Percentiles rank a stretch among this genome's conserved stretches.
Conservation (phyloP, 37 sponge, comb jelly and placozoan genomes). For the Aphrocallistes beatrix region DNA sequence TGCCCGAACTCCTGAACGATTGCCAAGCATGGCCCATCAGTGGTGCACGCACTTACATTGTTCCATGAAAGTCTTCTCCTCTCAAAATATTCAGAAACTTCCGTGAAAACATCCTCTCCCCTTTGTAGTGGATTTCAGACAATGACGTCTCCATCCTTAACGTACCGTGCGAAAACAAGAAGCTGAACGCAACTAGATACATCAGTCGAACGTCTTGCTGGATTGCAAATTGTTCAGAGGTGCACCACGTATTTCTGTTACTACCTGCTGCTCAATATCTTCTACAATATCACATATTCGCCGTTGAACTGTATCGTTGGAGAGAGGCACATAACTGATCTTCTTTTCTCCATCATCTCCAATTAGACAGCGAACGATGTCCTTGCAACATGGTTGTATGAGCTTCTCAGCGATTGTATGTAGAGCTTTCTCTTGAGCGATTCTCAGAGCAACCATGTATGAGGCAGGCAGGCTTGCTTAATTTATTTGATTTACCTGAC, state of each 20-base stretch:
- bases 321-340: conserved; percentile 15
- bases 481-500: conserved; percentile 16
- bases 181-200: conserved; percentile 17
- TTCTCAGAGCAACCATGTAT: conserved; percentile 20
- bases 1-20: conserved; percentile 8
- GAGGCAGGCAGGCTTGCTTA: conserved; percentile 10
- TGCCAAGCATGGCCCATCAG: conserved; percentile 21
- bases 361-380: conserved; percentile 15
- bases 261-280: conserved; percentile 19
- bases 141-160: conserved; percentile 17
- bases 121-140: conserved; percentile 14
- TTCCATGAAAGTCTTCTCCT: conserved; percentile 13
- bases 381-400: conserved; percentile 19
- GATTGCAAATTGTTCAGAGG: conserved; percentile 20
- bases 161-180: conserved; percentile 17
- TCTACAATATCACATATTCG: conserved; percentile 19
- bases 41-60: conserved; percentile 19
- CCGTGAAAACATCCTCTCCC: conserved; percentile 19
- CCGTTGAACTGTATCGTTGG: conserved; percentile 17
- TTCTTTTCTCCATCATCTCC: conserved; percentile 17
- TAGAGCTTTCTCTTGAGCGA: conserved; percentile 19
- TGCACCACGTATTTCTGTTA: conserved; percentile 19
- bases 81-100: conserved; percentile 18
- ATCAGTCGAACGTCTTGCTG: conserved; percentile 18
- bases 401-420: conserved; percentile 20